Conservation (phyloP, 2,113 vertebrate genomes). For the Toxostoma redivivum region DNA sequence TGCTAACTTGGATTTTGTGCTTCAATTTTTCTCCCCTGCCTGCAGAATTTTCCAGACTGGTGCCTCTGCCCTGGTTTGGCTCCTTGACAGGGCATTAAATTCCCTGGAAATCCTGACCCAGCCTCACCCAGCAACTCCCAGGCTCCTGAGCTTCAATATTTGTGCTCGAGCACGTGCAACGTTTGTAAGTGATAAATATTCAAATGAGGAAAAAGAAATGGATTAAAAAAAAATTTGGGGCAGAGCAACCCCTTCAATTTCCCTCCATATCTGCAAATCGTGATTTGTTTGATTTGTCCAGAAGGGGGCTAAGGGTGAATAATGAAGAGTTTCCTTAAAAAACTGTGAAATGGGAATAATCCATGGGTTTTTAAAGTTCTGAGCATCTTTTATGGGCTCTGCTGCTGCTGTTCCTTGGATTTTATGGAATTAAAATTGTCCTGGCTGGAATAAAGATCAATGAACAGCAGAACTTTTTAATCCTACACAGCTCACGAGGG, state of each 20-base stretch:
- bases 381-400: not conserved
- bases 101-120: not conserved
- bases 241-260: not conserved
- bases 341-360: not conserved
- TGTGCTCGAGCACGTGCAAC: not conserved
- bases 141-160: not conserved
- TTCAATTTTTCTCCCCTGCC: not conserved
- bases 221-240: not conserved
- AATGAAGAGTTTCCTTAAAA: not conserved
- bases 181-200: not conserved
- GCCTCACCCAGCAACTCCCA: not conserved
- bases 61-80: not conserved
- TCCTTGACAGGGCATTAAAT: not conserved
- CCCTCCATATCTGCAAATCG: not conserved
- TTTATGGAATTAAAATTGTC: not conserved
- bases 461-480: not conserved
- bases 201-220: not conserved
- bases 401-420: not conserved
- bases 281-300: not conserved
- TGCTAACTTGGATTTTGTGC: not conserved
- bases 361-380: not conserved
- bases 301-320: not conserved
- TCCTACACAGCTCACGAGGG: fast-evolving
- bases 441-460: not conserved
- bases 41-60: not conserved